Evolutionary conservation across 2,888 invertebrate genomes (phyloP), one percentile per base, ranked within the genome.

Genomic region (Portevinia maculata): DNA sequence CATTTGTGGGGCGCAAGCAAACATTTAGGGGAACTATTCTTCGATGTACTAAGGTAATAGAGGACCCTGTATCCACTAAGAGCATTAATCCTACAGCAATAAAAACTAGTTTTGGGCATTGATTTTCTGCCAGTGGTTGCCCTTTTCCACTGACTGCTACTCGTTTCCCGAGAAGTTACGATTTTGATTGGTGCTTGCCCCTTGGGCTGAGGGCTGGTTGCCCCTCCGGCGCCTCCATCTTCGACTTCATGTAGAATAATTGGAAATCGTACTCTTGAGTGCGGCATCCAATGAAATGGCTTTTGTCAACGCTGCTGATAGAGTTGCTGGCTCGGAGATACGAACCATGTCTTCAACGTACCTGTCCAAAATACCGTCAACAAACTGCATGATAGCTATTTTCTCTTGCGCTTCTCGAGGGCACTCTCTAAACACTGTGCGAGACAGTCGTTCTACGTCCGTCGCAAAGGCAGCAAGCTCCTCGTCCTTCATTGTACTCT

Each of bases 301-400:
- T 32, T 52, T 17, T 3, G 52, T 34, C 6, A 52, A 34, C 4
- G 32, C 52, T 9, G 17, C 32, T 17, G 52, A 19, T 4, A 17
- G 17, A 5, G 17, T 52, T 1, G 37, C 13, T 37, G 37, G 37
- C 37, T 37, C 37, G n/a, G 37, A 37, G n/a, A n/a, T n/a, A n/a
- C n/a, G n/a, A n/a, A n/a, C n/a, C n/a, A n/a, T n/a, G n/a, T n/a
- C n/a, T n/a, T n/a, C n/a, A n/a, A n/a, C n/a, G n/a, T n/a, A n/a
- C n/a, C n/a, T n/a, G n/a, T n/a, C n/a, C n/a, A n/a, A n/a, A n/a
- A n/a, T n/a, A n/a, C n/a, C n/a, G n/a, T n/a, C n/a, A 37, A 52
- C 30, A 28, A 52, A 52, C 17, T 52, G 34, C 32, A 34, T 53
- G 1, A 19, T 53, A 17, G 19, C 52, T 34, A 53, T 34, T 53